Evolutionary conservation across 2,888 invertebrate species (phyloP), one percentile per base, ranked within the genome.

Genomic region (Drosophila flavopinicola): DNA sequence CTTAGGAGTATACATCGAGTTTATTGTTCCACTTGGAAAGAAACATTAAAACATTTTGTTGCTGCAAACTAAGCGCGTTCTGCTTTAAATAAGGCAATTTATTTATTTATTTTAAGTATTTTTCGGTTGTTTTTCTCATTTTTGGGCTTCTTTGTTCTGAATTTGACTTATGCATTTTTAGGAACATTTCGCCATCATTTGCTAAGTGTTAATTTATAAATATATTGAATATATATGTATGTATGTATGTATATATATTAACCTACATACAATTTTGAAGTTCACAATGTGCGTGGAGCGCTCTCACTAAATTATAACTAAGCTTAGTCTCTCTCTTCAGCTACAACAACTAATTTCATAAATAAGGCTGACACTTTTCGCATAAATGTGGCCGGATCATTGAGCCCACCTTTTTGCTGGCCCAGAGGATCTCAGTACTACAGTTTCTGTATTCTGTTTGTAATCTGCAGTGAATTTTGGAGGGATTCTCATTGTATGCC

Each of bases 301-400:
- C 75, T 59, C 82, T 79, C 65, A 45, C 84, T 84, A 80, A 80
- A 86, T 80, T 74, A 86, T 64, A 68, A 65, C 78, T 82, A 85
- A 78, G 79, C 85, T 76, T 74, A 78, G 41, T 58, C 66, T 59
- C 66, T 42, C 24, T 66, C 53, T 27, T 66, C 53, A 58, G 78
- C 85, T 87, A 85, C 64, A 56, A 58, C 44, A 87, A 87, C 83
- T 84, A 85, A 87, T 58, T 78, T 78, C 58, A 83, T 82, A 84
- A 84, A 84, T 84, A 84, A 84, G 83, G 87, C 83, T 87, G 80
- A 54, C 70, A 45, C 60, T 60, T 58, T 41, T 38, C 27, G 49
- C 66, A 54, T 42, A 30, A 33, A 20, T 49, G 39, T 74, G 63
- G 63, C 68, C 47, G 37, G 37, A 47, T 47, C 53, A 33, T 47